These are phyloP conservation scores for Scolopax rusticola DNA, from an alignment of 2,797 vertebrate genomes.

Conservation along the genomic window DNA sequence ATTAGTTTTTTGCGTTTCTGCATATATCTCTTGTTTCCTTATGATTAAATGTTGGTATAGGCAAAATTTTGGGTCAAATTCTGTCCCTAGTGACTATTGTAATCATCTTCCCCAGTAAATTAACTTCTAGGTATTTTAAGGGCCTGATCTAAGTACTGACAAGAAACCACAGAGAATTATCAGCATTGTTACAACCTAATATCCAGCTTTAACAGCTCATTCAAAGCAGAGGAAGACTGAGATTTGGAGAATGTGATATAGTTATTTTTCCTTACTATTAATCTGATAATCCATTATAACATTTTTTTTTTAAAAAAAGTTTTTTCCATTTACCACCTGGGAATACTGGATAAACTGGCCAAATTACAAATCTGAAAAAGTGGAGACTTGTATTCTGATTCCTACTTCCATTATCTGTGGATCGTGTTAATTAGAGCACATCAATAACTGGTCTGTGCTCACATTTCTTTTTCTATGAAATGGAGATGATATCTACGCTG, in stretches of 20 bases:
- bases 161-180: not conserved
- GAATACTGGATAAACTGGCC: not conserved
- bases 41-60: not conserved
- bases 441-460: not conserved
- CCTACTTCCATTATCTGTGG: not conserved
- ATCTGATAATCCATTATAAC: not conserved
- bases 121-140: not conserved
- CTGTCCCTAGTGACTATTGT: not conserved
- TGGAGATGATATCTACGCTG: not conserved
- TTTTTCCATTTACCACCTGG: not conserved
- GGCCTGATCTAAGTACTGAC: not conserved
- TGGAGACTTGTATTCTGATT: not conserved
- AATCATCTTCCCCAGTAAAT: not conserved
- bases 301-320: not conserved
- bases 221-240: not conserved
- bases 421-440: not conserved
- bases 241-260: not conserved
- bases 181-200: not conserved
- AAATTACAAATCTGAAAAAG: not conserved
- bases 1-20: not conserved
- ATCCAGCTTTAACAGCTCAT: not conserved
- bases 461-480: not conserved
- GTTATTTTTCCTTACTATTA: not conserved
- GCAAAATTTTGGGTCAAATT: constrained; percentile 4
- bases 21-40: not conserved